Conservation (phyloP, 2,888 invertebrate genomes). For the Linyphia triangularis region DNA sequence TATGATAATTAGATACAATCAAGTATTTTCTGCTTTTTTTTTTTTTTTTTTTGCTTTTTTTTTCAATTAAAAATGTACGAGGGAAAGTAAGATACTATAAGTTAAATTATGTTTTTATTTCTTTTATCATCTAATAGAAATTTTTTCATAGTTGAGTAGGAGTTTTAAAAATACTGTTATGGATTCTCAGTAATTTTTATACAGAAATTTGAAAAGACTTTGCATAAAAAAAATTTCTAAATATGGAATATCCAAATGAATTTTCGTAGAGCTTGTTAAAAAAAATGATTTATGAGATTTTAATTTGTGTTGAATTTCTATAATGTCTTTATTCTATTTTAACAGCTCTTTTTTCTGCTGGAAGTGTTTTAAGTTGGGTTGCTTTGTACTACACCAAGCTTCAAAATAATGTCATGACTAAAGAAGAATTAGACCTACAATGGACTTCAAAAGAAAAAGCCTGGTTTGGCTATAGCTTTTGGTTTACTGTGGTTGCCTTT, state of each 20-base stretch:
- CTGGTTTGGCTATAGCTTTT: constrained; percentile 92
- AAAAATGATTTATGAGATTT: not conserved
- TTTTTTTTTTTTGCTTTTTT: too few species aligned
- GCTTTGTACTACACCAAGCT: constrained; percentile 90
- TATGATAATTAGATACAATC: too few species aligned
- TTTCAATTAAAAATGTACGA: too few species aligned
- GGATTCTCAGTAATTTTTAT: too few species aligned
- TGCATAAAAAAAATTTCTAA: too few species aligned
- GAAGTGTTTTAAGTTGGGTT: constrained; percentile 89
- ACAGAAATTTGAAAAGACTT: too few species aligned
- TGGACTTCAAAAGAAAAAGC: constrained; percentile 92
- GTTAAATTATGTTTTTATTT: too few species aligned
- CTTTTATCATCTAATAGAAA: too few species aligned
- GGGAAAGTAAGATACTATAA: too few species aligned
- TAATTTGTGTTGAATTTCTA: not conserved
- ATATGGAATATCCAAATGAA: not conserved
- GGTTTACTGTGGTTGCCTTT: constrained; percentile 88
- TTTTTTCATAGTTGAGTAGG: too few species aligned
- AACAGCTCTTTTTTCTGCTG: constrained; percentile 87
- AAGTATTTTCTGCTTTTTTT: too few species aligned
- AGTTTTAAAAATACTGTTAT: too few species aligned
- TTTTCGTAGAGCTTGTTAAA: not conserved
- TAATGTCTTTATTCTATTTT: constrained; percentile 77
- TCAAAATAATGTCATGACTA: constrained; percentile 89
- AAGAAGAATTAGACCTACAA: constrained; percentile 87